Conservation (phyloP, 2,797 vertebrate genomes). For the Sardinella longiceps region DNA sequence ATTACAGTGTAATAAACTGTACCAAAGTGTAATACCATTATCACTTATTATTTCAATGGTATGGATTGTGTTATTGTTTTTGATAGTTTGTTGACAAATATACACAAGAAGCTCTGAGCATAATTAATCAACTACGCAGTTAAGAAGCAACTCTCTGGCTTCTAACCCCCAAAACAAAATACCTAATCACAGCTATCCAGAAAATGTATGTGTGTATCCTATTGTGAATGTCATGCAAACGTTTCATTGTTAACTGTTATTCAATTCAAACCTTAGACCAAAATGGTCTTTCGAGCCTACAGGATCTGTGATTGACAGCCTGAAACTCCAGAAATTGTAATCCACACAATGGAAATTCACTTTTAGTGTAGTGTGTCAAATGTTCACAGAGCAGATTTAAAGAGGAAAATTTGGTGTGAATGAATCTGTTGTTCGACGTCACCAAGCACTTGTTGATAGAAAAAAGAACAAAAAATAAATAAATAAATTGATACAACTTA, state of each 20-base stretch:
- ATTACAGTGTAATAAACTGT: too few species aligned
- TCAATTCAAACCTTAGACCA: background rate
- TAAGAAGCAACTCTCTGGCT: background rate
- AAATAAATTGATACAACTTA: too few species aligned
- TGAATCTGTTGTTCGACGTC: too few species aligned
- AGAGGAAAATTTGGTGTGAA: too few species aligned
- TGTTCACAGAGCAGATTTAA: background rate
- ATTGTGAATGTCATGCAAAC: background rate
- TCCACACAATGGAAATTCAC: too few species aligned
- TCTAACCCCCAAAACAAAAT: background rate
- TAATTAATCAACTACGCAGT: background rate
- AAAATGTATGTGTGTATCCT: background rate
- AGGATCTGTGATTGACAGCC: background rate
- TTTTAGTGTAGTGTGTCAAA: background rate
- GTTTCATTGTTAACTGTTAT: background rate
- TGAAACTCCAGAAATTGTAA: background rate
- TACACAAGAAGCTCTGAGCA: background rate
- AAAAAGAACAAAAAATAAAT: too few species aligned
- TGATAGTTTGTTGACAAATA: background rate
- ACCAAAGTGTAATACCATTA: background rate
- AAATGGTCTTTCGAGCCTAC: background rate
- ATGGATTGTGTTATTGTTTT: background rate
- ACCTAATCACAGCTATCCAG: background rate
- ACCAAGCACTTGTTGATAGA: too few species aligned
- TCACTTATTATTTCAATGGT: background rate